Percentiles rank a stretch among this genome's conserved stretches.
These are phyloP conservation scores for Diplodus sargus DNA, from an alignment of 2,797 vertebrate species.

Conservation along the genomic window DNA sequence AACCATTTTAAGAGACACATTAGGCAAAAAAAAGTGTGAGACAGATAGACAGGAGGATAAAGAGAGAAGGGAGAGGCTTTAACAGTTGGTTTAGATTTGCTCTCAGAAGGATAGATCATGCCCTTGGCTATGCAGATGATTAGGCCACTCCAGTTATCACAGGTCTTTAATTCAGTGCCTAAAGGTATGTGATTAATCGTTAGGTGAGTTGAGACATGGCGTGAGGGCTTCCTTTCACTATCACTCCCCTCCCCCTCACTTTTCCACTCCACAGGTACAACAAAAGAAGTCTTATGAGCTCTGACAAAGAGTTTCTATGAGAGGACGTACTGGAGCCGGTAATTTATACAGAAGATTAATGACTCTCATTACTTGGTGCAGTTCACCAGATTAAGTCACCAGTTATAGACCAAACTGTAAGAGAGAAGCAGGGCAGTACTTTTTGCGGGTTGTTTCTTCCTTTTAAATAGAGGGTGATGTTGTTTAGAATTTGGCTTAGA, in stretches of 20 bases:
- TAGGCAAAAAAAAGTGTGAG: constrained; percentile 15
- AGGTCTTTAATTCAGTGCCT: constrained; percentile 83
- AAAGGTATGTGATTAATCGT: constrained; percentile 84
- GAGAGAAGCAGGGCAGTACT: constrained; percentile 10
- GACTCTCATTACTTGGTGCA: constrained; percentile 67
- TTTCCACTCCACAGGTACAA: constrained; percentile 81
- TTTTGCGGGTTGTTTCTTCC: constrained; percentile 34
- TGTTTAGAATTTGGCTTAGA: neutral
- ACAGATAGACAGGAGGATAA: constrained; percentile 35
- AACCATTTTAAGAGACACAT: constrained; percentile 23
- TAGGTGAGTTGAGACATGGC: constrained; percentile 80
- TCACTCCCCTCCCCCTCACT: constrained; percentile 63
- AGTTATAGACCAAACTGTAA: constrained; percentile 48
- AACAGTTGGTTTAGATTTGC: constrained; percentile 74
- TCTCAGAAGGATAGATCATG: constrained; percentile 74
- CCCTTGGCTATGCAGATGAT: constrained; percentile 81
- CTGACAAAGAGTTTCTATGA: constrained; percentile 64
- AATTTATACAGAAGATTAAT: constrained; percentile 81
- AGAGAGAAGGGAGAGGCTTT: constrained; percentile 54
- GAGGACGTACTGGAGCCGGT: constrained; percentile 59
- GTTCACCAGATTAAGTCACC: constrained; percentile 72
- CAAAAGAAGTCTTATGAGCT: constrained; percentile 79
- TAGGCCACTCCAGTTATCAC: constrained; percentile 80
- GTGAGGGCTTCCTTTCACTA: constrained; percentile 59
- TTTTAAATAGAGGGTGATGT: constrained; percentile 21